Conservation (phyloP, 2,888 invertebrate genomes). For the Standfussiana lucernea region DNA sequence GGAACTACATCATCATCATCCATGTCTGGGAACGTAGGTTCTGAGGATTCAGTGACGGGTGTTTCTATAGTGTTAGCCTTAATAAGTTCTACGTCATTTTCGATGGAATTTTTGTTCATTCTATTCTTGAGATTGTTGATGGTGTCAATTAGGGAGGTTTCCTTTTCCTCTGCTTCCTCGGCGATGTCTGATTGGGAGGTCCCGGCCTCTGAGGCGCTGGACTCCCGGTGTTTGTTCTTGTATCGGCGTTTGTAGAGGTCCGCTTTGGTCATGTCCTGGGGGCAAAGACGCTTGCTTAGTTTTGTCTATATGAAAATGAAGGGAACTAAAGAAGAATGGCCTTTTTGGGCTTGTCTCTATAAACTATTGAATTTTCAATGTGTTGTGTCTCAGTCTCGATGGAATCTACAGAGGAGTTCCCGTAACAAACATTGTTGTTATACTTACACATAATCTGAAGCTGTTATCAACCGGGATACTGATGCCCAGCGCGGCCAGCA, state of each 20-base stretch:
- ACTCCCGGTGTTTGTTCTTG: conserved; percentile 83
- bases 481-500: conserved; percentile 88
- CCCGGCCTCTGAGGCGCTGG: conserved; percentile 76
- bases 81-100: conserved; percentile 85
- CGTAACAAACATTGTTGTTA: not conserved
- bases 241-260: conserved; percentile 87
- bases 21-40: conserved; percentile 76
- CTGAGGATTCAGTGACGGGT: conserved; percentile 74
- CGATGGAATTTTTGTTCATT: conserved; percentile 84
- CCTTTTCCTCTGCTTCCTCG: conserved; percentile 72
- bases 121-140: conserved; percentile 82
- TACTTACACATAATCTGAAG: conserved; percentile 81
- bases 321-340: not conserved
- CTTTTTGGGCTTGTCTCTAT: not conserved
- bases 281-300: conserved; percentile 13
- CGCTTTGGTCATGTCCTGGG: conserved; percentile 88
- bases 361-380: not conserved
- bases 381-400: not conserved
- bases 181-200: conserved; percentile 71
- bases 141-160: conserved; percentile 78
- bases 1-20: conserved; percentile 81
- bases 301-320: not conserved
- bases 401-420: not conserved
- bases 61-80: conserved; percentile 84
- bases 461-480: conserved; percentile 65